Conservation (phyloP, 2,113 vertebrate species). For the Crocuta crocuta region DNA sequence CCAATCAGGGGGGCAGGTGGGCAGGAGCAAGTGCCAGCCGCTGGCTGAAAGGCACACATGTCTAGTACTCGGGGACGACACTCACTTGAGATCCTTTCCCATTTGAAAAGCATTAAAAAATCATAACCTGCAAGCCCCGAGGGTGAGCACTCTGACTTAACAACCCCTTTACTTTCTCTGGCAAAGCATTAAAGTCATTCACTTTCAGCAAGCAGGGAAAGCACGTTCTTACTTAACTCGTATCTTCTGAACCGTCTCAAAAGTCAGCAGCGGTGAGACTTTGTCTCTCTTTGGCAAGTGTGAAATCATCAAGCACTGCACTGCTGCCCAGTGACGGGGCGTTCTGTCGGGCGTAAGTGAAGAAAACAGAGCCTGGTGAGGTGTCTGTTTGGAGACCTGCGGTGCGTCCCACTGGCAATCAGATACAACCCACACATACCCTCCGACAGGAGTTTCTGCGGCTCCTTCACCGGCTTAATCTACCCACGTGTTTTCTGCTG, state of each 20-base stretch:
- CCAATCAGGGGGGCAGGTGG: not conserved
- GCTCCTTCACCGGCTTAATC: not conserved
- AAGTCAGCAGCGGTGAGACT: not conserved
- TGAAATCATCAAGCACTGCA: not conserved
- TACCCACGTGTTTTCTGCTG: not conserved
- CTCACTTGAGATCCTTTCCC: constrained; percentile 35
- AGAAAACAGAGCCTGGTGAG: not conserved
- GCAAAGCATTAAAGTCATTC: constrained; percentile 60
- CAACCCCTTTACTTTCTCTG: constrained; percentile 48
- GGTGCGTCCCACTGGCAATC: not conserved
- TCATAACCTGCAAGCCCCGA: constrained; percentile 53
- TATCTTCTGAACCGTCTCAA: constrained; percentile 20
- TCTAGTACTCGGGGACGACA: not conserved
- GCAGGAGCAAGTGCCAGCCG: not conserved
- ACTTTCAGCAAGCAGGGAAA: constrained; percentile 46
- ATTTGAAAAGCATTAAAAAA: constrained; percentile 67
- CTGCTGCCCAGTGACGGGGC: not conserved
- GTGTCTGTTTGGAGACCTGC: not conserved
- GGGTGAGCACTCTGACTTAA: constrained; percentile 64
- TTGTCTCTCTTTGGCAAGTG: not conserved
- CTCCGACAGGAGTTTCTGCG: not conserved
- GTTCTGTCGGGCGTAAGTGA: not conserved
- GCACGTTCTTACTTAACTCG: constrained; percentile 38
- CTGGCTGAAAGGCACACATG: not conserved
- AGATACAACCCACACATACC: not conserved